These are phyloP conservation scores for Cryptotis parvus DNA, from an alignment of 2,113 vertebrate species.

Conservation along the genomic window DNA sequence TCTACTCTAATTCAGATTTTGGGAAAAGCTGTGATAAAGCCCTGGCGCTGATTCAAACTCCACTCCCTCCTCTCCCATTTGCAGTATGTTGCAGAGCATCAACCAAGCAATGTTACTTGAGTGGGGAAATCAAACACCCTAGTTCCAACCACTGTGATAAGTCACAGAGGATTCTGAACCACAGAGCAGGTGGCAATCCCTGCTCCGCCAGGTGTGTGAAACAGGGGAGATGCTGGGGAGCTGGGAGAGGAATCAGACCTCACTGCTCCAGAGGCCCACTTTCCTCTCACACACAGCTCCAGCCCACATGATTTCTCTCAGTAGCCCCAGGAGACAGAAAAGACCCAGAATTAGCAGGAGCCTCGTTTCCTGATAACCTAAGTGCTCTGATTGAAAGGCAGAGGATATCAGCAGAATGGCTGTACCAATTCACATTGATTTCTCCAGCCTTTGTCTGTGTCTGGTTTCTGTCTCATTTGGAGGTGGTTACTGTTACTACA, in stretches of 20 bases:
- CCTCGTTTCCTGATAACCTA: slow-evolving; percentile 80
- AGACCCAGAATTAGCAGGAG: slow-evolving; percentile 79
- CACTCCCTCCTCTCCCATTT: slow-evolving; percentile 75
- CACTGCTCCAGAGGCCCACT: slow-evolving; percentile 47
- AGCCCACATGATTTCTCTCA: slow-evolving; percentile 42
- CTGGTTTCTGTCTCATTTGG: slow-evolving; percentile 89
- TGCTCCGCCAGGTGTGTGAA: slow-evolving; percentile 68
- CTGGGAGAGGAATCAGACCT: slow-evolving; percentile 27
- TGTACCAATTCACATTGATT: slow-evolving; percentile 86
- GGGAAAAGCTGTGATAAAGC: slow-evolving; percentile 80
- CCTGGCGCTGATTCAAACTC: slow-evolving; percentile 80
- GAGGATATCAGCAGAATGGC: slow-evolving; percentile 85
- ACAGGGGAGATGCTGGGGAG: accelerated
- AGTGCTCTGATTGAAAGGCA: slow-evolving; percentile 81
- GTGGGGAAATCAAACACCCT: slow-evolving; percentile 80
- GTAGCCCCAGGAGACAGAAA: slow-evolving; percentile 71
- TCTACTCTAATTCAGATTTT: slow-evolving; percentile 78
- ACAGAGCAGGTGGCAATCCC: slow-evolving; percentile 71
- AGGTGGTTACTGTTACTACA: slow-evolving; percentile 90
- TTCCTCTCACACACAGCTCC: neutral
- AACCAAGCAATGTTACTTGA: slow-evolving; percentile 77
- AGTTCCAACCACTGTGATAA: slow-evolving; percentile 78
- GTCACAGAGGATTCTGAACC: slow-evolving; percentile 77
- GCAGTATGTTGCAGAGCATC: slow-evolving; percentile 77
- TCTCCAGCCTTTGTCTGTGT: slow-evolving; percentile 88